phyloP scores from a whole-genome alignment of 2,888 invertebrate genomes.

The Cancer borealis region DNA sequence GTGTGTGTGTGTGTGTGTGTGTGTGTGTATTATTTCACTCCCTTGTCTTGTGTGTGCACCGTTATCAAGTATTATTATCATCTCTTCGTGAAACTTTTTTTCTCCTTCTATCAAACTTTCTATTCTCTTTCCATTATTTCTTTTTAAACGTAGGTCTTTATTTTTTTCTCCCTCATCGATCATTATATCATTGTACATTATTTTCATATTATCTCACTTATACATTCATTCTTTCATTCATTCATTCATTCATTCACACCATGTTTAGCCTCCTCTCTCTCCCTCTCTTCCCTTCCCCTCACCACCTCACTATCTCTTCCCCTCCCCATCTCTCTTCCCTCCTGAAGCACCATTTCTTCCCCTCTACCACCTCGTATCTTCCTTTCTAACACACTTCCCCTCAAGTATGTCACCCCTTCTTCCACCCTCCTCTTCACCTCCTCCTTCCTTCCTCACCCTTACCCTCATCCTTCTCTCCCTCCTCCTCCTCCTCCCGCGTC shows the following conservation, averaged over 20 bases:
- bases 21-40: slow-evolving; percentile 28
- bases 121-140: not conserved
- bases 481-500: not conserved
- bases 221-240: not conserved
- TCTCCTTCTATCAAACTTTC: not conserved
- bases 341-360: not conserved
- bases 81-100: not conserved
- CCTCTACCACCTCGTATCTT: not conserved
- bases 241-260: not conserved
- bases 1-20: slow-evolving; percentile 28
- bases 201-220: not conserved
- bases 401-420: not conserved
- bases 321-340: not conserved
- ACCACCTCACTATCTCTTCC: not conserved
- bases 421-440: not conserved
- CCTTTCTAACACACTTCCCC: not conserved
- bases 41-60: not conserved
- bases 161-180: not conserved
- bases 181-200: not conserved
- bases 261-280: not conserved
- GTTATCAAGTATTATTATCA: not conserved
- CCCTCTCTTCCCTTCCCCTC: not conserved
- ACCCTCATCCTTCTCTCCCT: not conserved
- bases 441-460: not conserved
- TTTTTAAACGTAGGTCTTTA: not conserved